A percentile compares a stretch with the other conserved stretches of the same genome.
These are phyloP conservation scores for Athrips mouffetella DNA, from an alignment of 2,888 invertebrate species.

Conservation along the genomic window DNA sequence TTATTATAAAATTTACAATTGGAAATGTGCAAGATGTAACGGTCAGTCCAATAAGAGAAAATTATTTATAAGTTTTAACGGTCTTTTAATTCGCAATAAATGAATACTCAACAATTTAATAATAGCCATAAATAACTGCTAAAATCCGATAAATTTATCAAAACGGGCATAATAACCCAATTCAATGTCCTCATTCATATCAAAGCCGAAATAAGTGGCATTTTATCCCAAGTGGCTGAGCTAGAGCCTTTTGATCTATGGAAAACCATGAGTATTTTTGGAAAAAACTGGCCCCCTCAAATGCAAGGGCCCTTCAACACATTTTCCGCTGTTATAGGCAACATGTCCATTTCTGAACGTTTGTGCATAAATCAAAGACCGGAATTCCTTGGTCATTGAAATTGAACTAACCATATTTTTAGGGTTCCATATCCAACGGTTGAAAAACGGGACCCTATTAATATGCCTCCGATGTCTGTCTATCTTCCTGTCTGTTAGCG, in stretches of 20 bases:
- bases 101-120: background rate
- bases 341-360: slow-evolving; percentile 25
- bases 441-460: too few relatives aligned
- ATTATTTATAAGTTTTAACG: too few relatives aligned
- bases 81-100: too few relatives aligned
- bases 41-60: too few relatives aligned
- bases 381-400: too few relatives aligned
- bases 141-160: slow-evolving; percentile 12
- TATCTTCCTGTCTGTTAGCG: too few relatives aligned
- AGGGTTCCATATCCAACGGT: too few relatives aligned
- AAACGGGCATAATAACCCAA: slow-evolving; percentile 21
- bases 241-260: slow-evolving; percentile 38
- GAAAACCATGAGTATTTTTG: slow-evolving; percentile 35
- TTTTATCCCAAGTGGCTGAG: slow-evolving; percentile 28
- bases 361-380: background rate
- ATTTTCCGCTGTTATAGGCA: slow-evolving; percentile 32
- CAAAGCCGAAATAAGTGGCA: slow-evolving; percentile 30
- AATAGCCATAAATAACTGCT: too few relatives aligned
- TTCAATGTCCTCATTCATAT: slow-evolving; percentile 27
- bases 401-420: too few relatives aligned
- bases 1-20: too few relatives aligned
- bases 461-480: too few relatives aligned
- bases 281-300: slow-evolving; percentile 25
- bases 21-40: too few relatives aligned
- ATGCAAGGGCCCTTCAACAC: slow-evolving; percentile 31